Base-by-base conservation (phyloP, 2,888 invertebrate genomes). In the Mesopsocus fuscifrons region DNA sequence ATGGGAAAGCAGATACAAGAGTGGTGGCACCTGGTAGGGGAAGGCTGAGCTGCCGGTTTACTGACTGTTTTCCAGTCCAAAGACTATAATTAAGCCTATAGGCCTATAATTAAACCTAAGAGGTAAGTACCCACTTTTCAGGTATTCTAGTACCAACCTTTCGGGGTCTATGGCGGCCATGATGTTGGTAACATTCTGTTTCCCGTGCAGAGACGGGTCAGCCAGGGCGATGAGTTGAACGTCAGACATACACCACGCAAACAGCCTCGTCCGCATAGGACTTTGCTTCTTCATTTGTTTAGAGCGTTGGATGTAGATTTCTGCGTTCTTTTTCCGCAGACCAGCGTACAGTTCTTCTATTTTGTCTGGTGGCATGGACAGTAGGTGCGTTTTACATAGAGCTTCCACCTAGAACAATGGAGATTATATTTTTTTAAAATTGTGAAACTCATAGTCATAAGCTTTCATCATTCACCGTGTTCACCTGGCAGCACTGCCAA, bases 221-320 rank as follows among this genome's bases (percentile, higher is more conserved):
- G 92, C 88, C 53, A 95, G 68, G 6, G 82, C 77, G 44, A 80
- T 59, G 42, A 83, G 65, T 53, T 77, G 74, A 1, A 82, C 58
- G 50, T 81, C 72, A 2, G 77, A 69, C 64, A 92, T 73, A 38
- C 74, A 75, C 80, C 92, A 92, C 1, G 85, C 82, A 49, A 94
- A 80, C 11, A 98, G 68, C 32, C 85, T 69, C 0, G 79, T 78
- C 34, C 84, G 64, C 32, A 73, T 68, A 1, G 77, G 73, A 17
- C 72, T 65, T 48, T 67, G 64, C 52, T 67, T 69, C 59, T 69
- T 77, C 67, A 73, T 71, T 62, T 76, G 82, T 58, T 75, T 75
- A 33, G 82, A 84, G 20, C 91, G 66, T 59, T 94, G 88, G 45
- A 97, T 82, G 63, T 97, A 98, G 54, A 97, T 94, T 60, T 92